phyloP scores from a whole-genome alignment of 2,797 vertebrate species.

The Phalanger gymnotis region DNA sequence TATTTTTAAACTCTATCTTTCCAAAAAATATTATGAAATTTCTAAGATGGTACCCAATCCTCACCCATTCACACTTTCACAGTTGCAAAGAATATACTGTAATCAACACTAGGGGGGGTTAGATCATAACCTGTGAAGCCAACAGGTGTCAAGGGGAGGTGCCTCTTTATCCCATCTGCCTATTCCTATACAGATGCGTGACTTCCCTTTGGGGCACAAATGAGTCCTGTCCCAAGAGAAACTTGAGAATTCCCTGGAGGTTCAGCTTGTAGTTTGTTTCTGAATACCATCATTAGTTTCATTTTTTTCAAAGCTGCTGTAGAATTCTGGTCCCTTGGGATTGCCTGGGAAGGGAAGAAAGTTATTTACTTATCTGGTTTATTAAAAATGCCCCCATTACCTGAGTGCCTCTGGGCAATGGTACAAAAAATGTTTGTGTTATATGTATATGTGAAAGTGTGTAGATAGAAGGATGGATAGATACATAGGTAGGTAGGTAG shows the following conservation, averaged over 20 bases:
- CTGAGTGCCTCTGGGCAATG: slow-evolving; percentile 67
- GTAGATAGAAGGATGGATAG: not conserved
- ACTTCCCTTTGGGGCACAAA: not conserved
- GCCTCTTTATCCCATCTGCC: not conserved
- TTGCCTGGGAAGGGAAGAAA: slow-evolving; percentile 43
- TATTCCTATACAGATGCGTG: not conserved
- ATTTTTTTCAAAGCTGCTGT: slow-evolving; percentile 18
- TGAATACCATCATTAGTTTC: not conserved
- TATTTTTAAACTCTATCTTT: not conserved
- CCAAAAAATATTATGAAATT: not conserved
- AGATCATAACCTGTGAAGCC: not conserved
- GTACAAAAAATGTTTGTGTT: slow-evolving; percentile 54
- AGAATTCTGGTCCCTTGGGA: slow-evolving; percentile 49
- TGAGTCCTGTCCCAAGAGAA: not conserved
- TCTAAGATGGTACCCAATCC: not conserved
- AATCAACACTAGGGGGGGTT: slow-evolving; percentile 67
- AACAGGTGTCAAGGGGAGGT: slow-evolving; percentile 14
- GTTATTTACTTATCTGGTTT: slow-evolving; percentile 69
- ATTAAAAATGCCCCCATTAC: slow-evolving; percentile 75
- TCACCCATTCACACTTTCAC: not conserved
- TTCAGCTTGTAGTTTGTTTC: not conserved
- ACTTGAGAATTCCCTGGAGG: not conserved
- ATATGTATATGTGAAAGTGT: not conserved
- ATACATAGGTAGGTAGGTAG: too few relatives aligned
- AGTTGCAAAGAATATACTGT: not conserved